Evolutionary conservation across 2,113 vertebrate genomes (phyloP), one percentile per base, ranked within the genome.

Genomic region (Apteryx owenii): DNA sequence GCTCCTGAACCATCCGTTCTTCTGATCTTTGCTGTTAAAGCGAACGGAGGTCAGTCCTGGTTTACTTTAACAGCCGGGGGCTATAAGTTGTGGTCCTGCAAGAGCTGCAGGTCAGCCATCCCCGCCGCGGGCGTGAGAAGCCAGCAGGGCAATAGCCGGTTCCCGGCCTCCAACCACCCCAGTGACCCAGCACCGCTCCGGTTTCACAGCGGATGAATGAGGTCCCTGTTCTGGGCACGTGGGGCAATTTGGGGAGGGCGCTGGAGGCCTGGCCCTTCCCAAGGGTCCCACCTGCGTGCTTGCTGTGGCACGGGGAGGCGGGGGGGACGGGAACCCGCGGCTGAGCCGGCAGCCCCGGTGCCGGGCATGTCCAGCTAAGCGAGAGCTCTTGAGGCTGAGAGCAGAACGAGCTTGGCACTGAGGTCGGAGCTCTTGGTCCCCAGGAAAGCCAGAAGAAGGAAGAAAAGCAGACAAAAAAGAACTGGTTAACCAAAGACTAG

Each of bases 401-500:
- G 61, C 25, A 46, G 28, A 54, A 53, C 0, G 13, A 94, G 66
- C 61, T 51, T 88, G 4, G 56, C 54, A 58, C 54, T 12, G 13
- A 60, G 60, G 54, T 15, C 81, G 81, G 82, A 28, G 70, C 86
- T 28, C 72, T 51, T 5, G 36, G 33, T 14, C 31, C 29, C 28
- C 54, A 56, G 54, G 28, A 58, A 58, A 31, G 56, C 8, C 28
- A 31, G 56, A 10, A 58, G 54, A 31, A 31, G 28, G 29, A 31
- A 58, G 29, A 58, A 15, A 58, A 58, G 6, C 44, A 46, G 6
- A 46, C 44, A 46, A 46, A 46, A 13, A 16, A 58, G 3, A 76
- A 38, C 68, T 66, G 73, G 42, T 38, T 81, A 58, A 71, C 70
- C 48, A 90, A 89, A 89, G 69, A 53, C 80, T 88, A 90, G 92